These are phyloP conservation scores for Diprion similis DNA, from an alignment of 1,140 invertebrate species.

Conservation along the genomic window DNA sequence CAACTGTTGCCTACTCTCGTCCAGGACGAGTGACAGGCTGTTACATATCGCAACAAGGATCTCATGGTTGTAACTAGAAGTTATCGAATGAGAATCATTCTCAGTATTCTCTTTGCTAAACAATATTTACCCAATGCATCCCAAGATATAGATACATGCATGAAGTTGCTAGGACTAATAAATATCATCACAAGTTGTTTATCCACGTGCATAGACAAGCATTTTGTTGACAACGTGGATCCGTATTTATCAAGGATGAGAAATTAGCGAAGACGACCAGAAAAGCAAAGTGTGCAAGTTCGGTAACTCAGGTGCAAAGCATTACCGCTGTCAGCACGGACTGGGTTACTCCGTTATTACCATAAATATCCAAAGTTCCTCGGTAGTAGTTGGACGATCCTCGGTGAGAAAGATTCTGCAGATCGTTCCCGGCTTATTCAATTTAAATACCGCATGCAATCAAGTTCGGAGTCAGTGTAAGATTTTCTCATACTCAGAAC, in stretches of 20 bases:
- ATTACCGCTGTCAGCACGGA: neutral
- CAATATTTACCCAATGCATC: neutral
- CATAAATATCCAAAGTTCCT: slow-evolving; percentile 12
- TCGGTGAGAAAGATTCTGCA: slow-evolving; percentile 9
- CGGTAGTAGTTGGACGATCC: neutral
- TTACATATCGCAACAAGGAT: neutral
- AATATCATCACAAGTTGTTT: too few relatives aligned
- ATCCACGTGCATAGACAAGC: neutral
- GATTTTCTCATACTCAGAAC: too few relatives aligned
- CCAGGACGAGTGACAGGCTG: neutral
- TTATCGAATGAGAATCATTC: neutral
- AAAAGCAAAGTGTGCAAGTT: neutral
- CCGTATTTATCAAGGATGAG: neutral
- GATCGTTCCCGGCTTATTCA: slow-evolving; percentile 7
- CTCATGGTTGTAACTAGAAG: neutral
- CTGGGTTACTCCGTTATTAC: slow-evolving; percentile 6
- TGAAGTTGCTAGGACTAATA: too few relatives aligned
- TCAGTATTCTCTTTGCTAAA: neutral
- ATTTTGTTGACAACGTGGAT: neutral
- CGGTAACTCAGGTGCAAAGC: neutral
- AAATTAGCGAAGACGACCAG: neutral
- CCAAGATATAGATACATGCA: neutral
- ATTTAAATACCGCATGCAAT: neutral
- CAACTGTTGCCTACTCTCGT: neutral
- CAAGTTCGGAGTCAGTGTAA: too few relatives aligned